These are phyloP conservation scores for Drosophila pegasa DNA, from an alignment of 2,888 invertebrate genomes.

Conservation along the genomic window DNA sequence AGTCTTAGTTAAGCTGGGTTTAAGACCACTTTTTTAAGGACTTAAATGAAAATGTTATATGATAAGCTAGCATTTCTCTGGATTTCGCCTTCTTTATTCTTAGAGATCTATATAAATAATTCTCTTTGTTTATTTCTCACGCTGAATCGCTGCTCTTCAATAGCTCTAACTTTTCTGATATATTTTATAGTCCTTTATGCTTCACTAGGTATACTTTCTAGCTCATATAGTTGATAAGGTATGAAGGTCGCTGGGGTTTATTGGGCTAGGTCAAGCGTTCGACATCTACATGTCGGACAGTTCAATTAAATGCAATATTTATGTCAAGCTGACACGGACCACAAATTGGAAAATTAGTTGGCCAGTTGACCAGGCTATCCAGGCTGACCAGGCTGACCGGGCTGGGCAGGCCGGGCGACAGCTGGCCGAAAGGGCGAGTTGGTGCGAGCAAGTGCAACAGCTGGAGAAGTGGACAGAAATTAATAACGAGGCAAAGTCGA, in stretches of 20 bases:
- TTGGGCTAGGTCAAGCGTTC: conserved; percentile 38
- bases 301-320: conserved; percentile 76
- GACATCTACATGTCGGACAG: conserved; percentile 48
- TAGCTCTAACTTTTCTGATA: neutral
- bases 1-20: neutral
- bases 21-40: no score
- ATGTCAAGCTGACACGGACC: conserved; percentile 67
- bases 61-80: no score
- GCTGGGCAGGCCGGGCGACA: neutral
- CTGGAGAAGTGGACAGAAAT: conserved; percentile 44
- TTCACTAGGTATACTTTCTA: conserved; percentile 14
- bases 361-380: conserved; percentile 35
- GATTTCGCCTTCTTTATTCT: no score
- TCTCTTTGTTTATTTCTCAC: neutral
- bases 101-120: no score
- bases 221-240: conserved; percentile 44
- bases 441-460: conserved; percentile 11
- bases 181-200: conserved; percentile 5
- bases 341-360: conserved; percentile 71
- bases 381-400: neutral
- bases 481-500: conserved; percentile 57
- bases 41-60: no score
- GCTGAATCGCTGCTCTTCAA: neutral
- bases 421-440: conserved; percentile 10
- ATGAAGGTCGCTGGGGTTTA: conserved; percentile 40